Conservation (phyloP, 2,113 vertebrate genomes). For the Archocentrus centrarchus region DNA sequence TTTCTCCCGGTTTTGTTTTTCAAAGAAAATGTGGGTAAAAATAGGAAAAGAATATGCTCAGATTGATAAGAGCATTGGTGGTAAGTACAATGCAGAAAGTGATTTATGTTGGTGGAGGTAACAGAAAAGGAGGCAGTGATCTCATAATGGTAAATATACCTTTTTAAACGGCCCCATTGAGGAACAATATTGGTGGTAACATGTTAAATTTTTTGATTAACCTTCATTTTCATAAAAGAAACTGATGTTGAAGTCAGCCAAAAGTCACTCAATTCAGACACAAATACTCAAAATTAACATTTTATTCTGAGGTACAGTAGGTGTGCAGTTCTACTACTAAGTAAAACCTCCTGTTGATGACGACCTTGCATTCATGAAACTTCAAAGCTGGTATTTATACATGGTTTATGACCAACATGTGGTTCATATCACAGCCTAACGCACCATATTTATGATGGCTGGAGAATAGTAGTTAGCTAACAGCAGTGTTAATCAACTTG, state of each 20-base stretch:
- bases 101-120: background rate
- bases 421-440: background rate
- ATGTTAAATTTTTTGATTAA: background rate
- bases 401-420: constrained; percentile 24
- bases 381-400: constrained; percentile 4
- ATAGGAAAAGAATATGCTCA: background rate
- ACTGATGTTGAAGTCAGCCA: background rate
- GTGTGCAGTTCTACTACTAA: background rate
- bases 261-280: background rate
- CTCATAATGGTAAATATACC: background rate
- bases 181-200: background rate
- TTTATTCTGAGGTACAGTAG: background rate
- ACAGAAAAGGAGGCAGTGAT: background rate
- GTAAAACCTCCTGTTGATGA: background rate
- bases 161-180: background rate
- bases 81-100: background rate
- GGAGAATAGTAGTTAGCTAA: constrained; percentile 22
- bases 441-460: constrained; percentile 11
- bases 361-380: background rate
- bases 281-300: background rate
- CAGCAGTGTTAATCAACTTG: constrained; percentile 33
- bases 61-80: background rate
- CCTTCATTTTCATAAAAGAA: background rate
- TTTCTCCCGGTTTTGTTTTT: constrained; percentile 8
- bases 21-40: background rate